Evolutionary conservation across 1,140 invertebrate genomes (phyloP), one percentile per base, ranked within the genome.

Genomic region (Eurosta solidaginis): DNA sequence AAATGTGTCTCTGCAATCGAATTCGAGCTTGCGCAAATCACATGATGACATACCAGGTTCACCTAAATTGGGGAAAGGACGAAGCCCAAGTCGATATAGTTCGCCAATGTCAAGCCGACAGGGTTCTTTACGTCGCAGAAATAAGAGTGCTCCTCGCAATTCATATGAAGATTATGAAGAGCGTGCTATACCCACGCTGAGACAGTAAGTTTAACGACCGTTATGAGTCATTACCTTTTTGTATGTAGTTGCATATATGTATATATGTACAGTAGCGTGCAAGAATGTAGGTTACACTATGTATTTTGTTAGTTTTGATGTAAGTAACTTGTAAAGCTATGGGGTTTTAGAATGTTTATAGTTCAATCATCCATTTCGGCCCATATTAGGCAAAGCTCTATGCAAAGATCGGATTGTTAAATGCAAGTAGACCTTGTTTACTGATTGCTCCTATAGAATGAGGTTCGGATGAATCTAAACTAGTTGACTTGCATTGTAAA

Each of bases 151-250:
- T 1, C 88, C 91, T 1, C 91, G 93, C 77, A 94, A 92, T n/a
- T 94, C 93, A 9, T 95, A 94, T 82, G 94, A 95, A 86, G 93
- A 94, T 49, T 96, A 96, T 83, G 96, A 96, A 84, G 95, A 97
- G 82, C 89, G 95, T 78, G 91, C 94, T 0, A 90, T 96, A 80
- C 95, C 95, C 33, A 93, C 95, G 27, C 87, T 95, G 9, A 92
- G 94, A 87, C 94, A 94, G 94, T 95, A 89, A 91, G 91, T 90
- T 49, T 29, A 14, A 50, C 9, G 29, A n/a, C n/a, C n/a, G n/a
- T n/a, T n/a, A n/a, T n/a, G n/a, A n/a, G n/a, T n/a, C n/a, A n/a
- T n/a, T n/a, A n/a, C n/a, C n/a, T n/a, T 54, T 9, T 78, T 50
- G 10, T 47, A 14, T n/a, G 22, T 44, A 10, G n/a, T 44, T 29